Evolutionary conservation across 2,888 invertebrate species (phyloP), one percentile per base, ranked within the genome.

Genomic region (Smittia aterrima): DNA sequence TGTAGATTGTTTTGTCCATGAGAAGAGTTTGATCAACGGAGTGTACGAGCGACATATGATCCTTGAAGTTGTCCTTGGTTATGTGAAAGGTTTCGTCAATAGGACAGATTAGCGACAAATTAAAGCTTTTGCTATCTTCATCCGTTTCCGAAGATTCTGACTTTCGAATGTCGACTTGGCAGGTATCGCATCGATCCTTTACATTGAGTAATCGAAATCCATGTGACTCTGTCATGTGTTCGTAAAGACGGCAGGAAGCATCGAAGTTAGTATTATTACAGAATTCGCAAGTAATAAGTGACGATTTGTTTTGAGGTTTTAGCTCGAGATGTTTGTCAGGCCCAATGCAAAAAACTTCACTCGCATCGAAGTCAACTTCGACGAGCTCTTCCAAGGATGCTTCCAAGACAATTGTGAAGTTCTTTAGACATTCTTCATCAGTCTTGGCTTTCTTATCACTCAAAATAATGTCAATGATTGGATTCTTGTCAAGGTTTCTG

Each of bases 401-500:
- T 11, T 22, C 54, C 18, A 22, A 1, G 1, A 38, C 58, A 16
- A 47, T n/a, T 32, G 24, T n/a, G 25, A 54, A 53, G 11, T 38
- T 64, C 11, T 47, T n/a, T 9, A 27, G 7, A 40, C 25, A 47
- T 7, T 41, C 62, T 13, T 75, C 62, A 13, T 62, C 47, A 27
- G 18, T 24, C 6, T 64, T 58, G 2, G 20, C 11, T 53, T 40
- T 62, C 13, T 67, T 67, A 1, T 64, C 27, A 22, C 41, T 70
- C 3, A 74, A n/a, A 11, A 75, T 62, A 1, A 64, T 9, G 58
- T 75, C 70, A 20, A 70, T 32, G 4, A 75, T 68, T 53, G 75
- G 75, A 70, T 75, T 75, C 25, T 75, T 75, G 16, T 62, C 75
- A 4, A 75, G 62, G 32, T 75, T 75, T 20, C 62, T 40, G 13